Evolutionary conservation across 1,140 invertebrate genomes (phyloP), one percentile per base, ranked within the genome.

Genomic region (Carposina sasakii): DNA sequence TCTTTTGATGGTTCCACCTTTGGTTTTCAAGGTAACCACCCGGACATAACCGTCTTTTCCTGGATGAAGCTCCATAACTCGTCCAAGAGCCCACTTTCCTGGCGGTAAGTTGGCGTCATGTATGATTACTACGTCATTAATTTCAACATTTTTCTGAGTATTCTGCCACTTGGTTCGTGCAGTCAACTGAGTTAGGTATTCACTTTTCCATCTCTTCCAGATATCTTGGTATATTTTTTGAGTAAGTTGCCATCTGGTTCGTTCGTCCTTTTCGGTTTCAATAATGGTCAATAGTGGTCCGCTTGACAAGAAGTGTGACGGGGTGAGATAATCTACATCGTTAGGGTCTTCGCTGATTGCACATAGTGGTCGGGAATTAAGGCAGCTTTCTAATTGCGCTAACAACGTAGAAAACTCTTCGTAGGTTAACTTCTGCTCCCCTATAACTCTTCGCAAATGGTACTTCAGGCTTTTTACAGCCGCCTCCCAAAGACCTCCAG

Each of bases 1-100:
- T 17, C 36, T 48, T 24, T 52, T 41, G 19, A 30, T 19, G 22
- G 48, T 43, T 9, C 36, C 36, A 13, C 12, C 43, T 47, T 34
- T 21, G 4, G 61, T 71, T 57, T 64, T 60, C 0, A 81, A 13
- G n/a, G 51, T 62, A 0, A 65, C 73, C 20, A 63, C 61, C 49
- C 76, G 36, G 2, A 76, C 63, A 19, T 63, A 36, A 4, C 63
- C 63, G 44, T 81, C 76, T 13, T 28, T 17, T 10, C 72, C 71
- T 9, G 60, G 60, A 43, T 63, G 53, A 13, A 65, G 40, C 41
- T 70, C 49, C 15, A 54, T 41, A 2, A 79, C 58, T n/a, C 65
- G 33, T 15, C 56, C 76, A 15, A 81, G 19, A 3, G 42, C 37
- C 76, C 79, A 82, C 20, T 58, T 55, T 26, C 58, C 33, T 19